Evolutionary conservation across 2,113 vertebrate genomes (phyloP).

Genomic region (Dendrocopos noguchii): DNA sequence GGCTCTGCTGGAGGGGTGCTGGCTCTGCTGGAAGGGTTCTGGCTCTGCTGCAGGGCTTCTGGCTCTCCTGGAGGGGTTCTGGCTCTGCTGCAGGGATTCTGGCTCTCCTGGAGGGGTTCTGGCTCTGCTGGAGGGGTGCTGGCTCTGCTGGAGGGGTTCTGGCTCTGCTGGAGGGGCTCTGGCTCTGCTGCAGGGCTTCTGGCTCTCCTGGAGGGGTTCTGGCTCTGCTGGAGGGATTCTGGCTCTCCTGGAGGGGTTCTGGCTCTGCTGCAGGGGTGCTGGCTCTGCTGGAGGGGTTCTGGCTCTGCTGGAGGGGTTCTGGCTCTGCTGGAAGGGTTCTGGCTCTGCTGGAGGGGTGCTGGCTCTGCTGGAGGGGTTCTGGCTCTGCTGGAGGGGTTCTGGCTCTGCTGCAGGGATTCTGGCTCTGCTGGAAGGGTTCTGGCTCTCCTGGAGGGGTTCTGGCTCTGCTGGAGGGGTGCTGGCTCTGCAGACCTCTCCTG

Average conservation of each 20-base stretch:
- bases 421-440: background rate
- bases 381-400: background rate
- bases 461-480: fast-evolving
- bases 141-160: too few species aligned
- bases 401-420: background rate
- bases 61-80: too few species aligned
- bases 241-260: background rate
- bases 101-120: too few species aligned
- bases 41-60: too few species aligned
- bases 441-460: background rate
- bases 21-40: too few species aligned
- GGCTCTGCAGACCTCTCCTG: background rate
- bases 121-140: too few species aligned
- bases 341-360: background rate
- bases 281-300: background rate
- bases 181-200: too few species aligned
- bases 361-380: background rate
- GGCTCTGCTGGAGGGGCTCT: too few species aligned
- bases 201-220: background rate
- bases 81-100: too few species aligned
- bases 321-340: background rate
- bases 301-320: background rate
- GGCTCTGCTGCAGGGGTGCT: background rate
- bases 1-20: too few species aligned
- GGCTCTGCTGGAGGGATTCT: background rate